Conservation (phyloP, 1,140 invertebrate species). For the Phocides pigmalion region DNA sequence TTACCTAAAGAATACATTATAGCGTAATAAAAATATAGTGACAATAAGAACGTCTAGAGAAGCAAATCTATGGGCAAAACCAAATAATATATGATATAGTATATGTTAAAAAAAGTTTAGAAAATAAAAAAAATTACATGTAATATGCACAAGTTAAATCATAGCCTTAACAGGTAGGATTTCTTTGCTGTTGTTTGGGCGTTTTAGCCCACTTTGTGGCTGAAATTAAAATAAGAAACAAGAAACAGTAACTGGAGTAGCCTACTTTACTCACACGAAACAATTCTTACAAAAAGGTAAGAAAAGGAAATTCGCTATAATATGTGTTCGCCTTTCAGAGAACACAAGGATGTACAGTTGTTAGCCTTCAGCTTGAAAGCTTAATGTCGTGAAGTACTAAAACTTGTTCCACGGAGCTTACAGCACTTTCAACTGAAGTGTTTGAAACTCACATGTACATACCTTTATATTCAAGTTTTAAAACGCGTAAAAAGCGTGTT, state of each 20-base stretch:
- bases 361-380: constrained; percentile 56
- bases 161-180: background rate
- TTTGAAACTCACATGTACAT: constrained; percentile 36
- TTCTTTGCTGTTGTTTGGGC: background rate
- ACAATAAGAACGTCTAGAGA: too few species aligned
- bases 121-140: background rate
- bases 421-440: constrained; percentile 46
- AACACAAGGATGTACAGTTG: constrained; percentile 26
- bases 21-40: too few species aligned
- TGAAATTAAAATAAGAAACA: constrained; percentile 17
- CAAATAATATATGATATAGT: too few species aligned
- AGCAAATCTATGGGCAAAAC: too few species aligned
- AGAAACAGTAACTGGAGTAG: background rate
- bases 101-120: background rate
- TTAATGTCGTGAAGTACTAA: constrained; percentile 63
- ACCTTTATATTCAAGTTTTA: constrained; percentile 6
- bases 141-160: background rate
- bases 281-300: constrained; percentile 5
- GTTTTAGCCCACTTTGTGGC: constrained; percentile 4
- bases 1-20: too few species aligned
- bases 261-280: constrained; percentile 3
- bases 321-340: constrained; percentile 15
- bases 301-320: constrained; percentile 26
- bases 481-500: background rate
- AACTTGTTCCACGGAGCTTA: constrained; percentile 52